These are phyloP conservation scores for Phlogophora meticulosa DNA, from an alignment of 2,888 invertebrate genomes.

Conservation along the genomic window DNA sequence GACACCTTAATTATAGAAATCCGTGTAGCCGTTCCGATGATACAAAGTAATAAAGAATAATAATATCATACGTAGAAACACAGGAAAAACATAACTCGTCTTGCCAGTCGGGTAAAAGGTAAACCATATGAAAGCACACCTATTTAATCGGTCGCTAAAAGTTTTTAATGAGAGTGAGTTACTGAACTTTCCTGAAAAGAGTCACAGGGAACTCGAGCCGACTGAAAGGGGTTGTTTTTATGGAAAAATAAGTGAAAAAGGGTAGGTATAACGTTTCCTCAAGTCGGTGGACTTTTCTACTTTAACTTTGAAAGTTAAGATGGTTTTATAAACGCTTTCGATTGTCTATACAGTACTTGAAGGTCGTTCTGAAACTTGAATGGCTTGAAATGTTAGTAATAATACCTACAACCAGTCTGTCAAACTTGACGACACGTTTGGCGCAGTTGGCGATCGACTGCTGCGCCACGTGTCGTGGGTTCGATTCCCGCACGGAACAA, in stretches of 20 bases:
- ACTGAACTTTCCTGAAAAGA: slow-evolving; percentile 41
- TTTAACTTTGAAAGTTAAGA: slow-evolving; percentile 13
- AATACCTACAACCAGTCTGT: not conserved
- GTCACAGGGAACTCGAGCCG: slow-evolving; percentile 20
- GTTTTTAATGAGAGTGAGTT: slow-evolving; percentile 56
- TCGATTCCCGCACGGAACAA: no score
- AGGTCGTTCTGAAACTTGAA: not conserved
- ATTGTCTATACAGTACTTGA: not conserved
- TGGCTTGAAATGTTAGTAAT: not conserved
- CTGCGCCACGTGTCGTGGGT: no score
- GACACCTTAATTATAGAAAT: no score
- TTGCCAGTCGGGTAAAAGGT: slow-evolving; percentile 9
- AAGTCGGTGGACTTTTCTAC: slow-evolving; percentile 5
- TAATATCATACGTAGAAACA: no score
- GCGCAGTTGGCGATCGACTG: no score
- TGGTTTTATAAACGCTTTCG: not conserved
- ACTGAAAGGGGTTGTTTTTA: slow-evolving; percentile 30
- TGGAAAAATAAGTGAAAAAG: slow-evolving; percentile 28
- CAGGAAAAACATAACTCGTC: not conserved
- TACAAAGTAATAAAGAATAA: no score
- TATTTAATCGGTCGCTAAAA: slow-evolving; percentile 43
- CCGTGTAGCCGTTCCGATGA: no score
- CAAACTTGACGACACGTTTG: no score
- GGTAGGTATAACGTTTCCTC: slow-evolving; percentile 19
- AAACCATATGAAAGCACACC: slow-evolving; percentile 8